Evolutionary conservation across 2,888 invertebrate species (phyloP).

Genomic region (Platynereis dumerilii): DNA sequence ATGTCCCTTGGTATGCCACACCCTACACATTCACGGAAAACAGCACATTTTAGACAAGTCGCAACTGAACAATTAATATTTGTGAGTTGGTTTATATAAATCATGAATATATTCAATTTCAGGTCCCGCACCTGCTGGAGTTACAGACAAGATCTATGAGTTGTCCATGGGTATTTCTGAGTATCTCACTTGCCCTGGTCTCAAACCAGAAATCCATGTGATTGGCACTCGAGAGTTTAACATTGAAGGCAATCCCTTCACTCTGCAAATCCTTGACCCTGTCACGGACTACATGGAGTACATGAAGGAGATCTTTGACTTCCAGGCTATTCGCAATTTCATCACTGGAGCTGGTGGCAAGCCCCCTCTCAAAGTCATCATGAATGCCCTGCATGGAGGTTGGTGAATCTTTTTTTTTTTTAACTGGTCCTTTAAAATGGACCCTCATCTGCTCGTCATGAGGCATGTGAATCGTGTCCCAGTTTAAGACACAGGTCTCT

Average conservation of each 20-base stretch:
- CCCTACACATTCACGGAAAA: too few species aligned
- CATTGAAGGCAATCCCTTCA: conserved; percentile 64
- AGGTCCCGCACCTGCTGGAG: conserved; percentile 89
- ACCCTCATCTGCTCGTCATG: too few species aligned
- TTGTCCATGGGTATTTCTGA: conserved; percentile 78
- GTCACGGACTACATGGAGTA: conserved; percentile 84
- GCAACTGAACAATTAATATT: too few species aligned
- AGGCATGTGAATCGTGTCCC: too few species aligned
- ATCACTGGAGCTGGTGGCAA: conserved; percentile 71
- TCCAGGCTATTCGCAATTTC: conserved; percentile 76
- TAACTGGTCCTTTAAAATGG: too few species aligned
- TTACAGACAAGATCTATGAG: conserved; percentile 87
- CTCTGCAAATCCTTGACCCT: conserved; percentile 81
- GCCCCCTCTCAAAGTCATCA: conserved; percentile 79
- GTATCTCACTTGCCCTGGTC: conserved; percentile 81
- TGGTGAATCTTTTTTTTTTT: too few species aligned
- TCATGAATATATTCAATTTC: conserved; percentile 1
- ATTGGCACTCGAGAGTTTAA: conserved; percentile 74
- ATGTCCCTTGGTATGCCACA: too few species aligned
- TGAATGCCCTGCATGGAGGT: conserved; percentile 96
- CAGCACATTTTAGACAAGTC: too few species aligned
- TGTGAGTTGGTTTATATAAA: too few species aligned
- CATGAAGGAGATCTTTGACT: conserved; percentile 98
- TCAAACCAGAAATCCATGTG: conserved; percentile 71
- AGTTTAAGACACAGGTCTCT: too few species aligned